phyloP scores from a whole-genome alignment of 2,888 invertebrate genomes.

The Tholera decimalis region DNA sequence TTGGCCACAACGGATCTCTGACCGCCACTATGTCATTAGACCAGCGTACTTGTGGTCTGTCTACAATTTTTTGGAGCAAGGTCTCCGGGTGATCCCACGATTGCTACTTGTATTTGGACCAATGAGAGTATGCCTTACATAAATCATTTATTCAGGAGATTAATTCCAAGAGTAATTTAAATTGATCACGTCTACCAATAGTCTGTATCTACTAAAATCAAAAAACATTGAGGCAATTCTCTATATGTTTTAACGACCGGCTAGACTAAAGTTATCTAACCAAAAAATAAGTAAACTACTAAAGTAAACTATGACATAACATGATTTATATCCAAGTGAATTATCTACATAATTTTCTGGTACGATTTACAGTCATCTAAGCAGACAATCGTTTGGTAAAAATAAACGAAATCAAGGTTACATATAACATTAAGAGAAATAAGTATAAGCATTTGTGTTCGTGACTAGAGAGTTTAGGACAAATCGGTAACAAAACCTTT shows the following conservation, averaged over 20 bases:
- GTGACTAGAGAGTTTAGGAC: conserved; percentile 80
- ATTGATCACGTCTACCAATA: no score
- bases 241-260: background rate
- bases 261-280: conserved; percentile 6
- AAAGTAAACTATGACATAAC: conserved; percentile 40
- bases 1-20: no score
- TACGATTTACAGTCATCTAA: conserved; percentile 59
- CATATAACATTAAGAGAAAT: conserved; percentile 74
- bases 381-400: conserved; percentile 53
- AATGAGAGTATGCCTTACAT: no score
- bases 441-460: conserved; percentile 75
- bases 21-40: no score
- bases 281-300: conserved; percentile 24
- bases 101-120: no score
- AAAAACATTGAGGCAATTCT: background rate
- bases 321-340: conserved; percentile 58
- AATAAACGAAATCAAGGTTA: conserved; percentile 74
- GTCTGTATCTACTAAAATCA: no score
- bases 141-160: no score
- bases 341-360: conserved; percentile 53
- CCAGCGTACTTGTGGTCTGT: no score
- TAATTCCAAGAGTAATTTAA: no score
- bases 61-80: no score
- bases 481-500: conserved; percentile 75
- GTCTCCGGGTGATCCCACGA: no score